Evolutionary conservation across 2,888 invertebrate species (phyloP), one percentile per base, ranked within the genome.

Genomic region (Drymonia ruficornis): DNA sequence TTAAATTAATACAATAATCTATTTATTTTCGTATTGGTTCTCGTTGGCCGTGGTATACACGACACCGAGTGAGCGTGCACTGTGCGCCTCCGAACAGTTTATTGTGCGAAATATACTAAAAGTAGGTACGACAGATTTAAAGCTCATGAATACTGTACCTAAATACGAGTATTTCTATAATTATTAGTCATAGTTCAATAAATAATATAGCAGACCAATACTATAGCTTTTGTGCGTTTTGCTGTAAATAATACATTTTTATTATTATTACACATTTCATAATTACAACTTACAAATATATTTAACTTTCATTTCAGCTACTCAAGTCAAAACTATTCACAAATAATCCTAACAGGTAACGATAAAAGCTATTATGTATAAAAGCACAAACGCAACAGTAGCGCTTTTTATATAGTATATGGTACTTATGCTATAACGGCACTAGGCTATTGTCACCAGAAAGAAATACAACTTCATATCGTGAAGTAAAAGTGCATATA

Each of bases 111-210:
- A 23, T 13, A 12, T 12, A 44, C 40, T 18, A 3, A 18, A 3
- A 12, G 19, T 11, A 2, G 19, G 13, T 43, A 43, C 19, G 43
- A 43, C 18, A 43, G 16, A 11, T 29, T 29, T 46, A 29, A 46
- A 46, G 29, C 46, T 46, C 5, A 46, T 8, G 29, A 50, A 50
- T 50, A 50, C 50, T 50, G 50, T n/a, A 43, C 13, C 31, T 42
- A 43, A 15, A 43, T 50, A 50, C 50, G 43, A 50, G 50, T 31
- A 50, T 46, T 46, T 46, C 13, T 23, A 8, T 28, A 28, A 45
- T 29, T 16, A 1, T 6, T 45, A 28, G 11, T 31, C 3, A 31
- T 31, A 31, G 9, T 31, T 12, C 11, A 31, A 31, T 12, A 31
- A 31, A 31, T 31, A 11, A 31, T 7, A 13, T 7, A 13, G 11